These are phyloP conservation scores for Triplophysa bombifrons DNA, from an alignment of 2,797 vertebrate genomes.

Conservation along the genomic window DNA sequence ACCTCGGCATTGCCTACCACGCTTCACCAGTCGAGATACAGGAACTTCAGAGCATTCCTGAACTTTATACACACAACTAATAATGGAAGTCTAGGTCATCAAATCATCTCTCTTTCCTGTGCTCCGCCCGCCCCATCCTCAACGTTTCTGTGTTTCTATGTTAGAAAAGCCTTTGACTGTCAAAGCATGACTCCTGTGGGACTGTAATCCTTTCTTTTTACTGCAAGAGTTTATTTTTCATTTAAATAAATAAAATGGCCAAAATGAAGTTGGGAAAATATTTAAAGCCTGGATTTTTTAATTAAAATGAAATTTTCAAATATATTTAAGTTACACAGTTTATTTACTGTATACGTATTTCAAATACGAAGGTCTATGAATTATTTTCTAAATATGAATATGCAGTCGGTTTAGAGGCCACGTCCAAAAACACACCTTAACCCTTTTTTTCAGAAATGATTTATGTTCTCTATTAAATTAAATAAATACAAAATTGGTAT, in stretches of 20 bases:
- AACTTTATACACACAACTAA: constrained; percentile 41
- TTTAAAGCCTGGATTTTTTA: too few species aligned
- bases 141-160: constrained; percentile 10
- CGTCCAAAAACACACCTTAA: background rate
- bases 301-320: too few species aligned
- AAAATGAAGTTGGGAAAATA: too few species aligned
- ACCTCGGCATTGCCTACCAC: constrained; percentile 5
- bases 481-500: background rate
- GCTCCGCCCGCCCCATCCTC: constrained; percentile 23
- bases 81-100: constrained; percentile 31
- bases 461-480: background rate
- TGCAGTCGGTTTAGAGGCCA: background rate
- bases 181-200: background rate
- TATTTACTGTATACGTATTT: too few species aligned
- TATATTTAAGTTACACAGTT: too few species aligned
- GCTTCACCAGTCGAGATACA: constrained; percentile 9
- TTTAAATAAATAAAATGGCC: background rate
- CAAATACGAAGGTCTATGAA: too few species aligned
- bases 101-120: constrained; percentile 30
- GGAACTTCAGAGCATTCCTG: constrained; percentile 36
- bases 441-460: too few species aligned
- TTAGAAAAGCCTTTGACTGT: constrained; percentile 8
- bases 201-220: background rate
- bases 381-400: background rate
- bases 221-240: background rate